A percentile compares a stretch with the other conserved stretches of the same genome.
phyloP scores from a whole-genome alignment of 2,113 vertebrate genomes.

The Craseonycteris thonglongyai region DNA sequence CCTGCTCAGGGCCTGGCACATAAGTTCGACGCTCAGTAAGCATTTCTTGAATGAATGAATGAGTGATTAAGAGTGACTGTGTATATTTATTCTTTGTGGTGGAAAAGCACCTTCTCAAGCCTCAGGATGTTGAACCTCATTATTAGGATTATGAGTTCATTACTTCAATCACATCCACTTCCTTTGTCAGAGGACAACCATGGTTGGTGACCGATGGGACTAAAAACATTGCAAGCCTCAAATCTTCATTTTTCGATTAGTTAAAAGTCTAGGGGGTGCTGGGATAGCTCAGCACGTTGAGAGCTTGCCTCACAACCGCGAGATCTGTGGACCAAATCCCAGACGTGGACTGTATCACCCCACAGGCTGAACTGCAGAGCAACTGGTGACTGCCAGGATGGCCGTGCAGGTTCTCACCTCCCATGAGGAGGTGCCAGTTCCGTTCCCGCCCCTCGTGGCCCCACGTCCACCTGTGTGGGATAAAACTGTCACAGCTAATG shows the following conservation, averaged over 20 bases:
- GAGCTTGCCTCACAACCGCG: no score
- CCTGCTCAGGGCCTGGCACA: accelerated
- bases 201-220: neutral
- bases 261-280: constrained; percentile 44
- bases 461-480: no score
- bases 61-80: neutral
- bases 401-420: no score
- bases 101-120: neutral
- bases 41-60: neutral
- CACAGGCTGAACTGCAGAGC: no score
- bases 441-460: no score
- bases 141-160: neutral
- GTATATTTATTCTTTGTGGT: neutral
- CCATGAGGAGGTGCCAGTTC: no score
- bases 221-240: neutral
- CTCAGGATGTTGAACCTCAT: neutral
- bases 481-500: no score
- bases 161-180: neutral
- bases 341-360: no score
- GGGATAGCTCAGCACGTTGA: no score
- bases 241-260: constrained; percentile 22
- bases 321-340: no score
- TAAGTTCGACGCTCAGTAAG: neutral
- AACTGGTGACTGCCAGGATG: no score
- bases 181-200: neutral